A percentile compares a stretch with the other conserved stretches of the same genome.
These are phyloP conservation scores for Cettia cetti DNA, from an alignment of 2,113 vertebrate species.

Conservation along the genomic window DNA sequence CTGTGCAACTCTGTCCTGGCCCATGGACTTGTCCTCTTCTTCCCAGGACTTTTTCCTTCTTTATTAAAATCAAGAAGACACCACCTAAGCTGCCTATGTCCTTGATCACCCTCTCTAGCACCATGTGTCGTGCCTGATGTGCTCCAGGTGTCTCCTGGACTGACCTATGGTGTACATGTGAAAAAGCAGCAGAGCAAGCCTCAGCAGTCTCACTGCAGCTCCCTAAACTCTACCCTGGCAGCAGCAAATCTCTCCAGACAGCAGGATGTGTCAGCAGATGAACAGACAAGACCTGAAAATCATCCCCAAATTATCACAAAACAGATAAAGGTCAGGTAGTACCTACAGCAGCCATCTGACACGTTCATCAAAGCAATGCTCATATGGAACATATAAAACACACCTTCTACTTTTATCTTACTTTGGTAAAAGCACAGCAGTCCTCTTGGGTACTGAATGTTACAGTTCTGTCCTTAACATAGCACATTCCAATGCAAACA, in stretches of 20 bases:
- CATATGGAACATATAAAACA: not conserved
- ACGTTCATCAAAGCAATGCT: not conserved
- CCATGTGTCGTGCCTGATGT: not conserved
- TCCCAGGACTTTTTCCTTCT: not conserved
- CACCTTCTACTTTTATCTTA: not conserved
- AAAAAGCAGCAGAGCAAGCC: not conserved
- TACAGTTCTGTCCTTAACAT: not conserved
- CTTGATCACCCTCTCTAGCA: not conserved
- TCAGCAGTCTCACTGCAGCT: not conserved
- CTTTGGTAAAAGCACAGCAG: not conserved
- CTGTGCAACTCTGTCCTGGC: not conserved
- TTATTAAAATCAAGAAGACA: not conserved
- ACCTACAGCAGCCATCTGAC: not conserved
- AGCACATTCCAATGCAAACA: not conserved
- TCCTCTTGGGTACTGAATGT: not conserved
- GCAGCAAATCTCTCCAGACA: not conserved
- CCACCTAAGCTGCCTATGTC: rapidly evolving
- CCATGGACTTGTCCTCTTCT: not conserved
- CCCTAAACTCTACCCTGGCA: not conserved
- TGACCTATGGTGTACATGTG: rapidly evolving
- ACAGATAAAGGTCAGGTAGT: not conserved
- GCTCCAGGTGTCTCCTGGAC: not conserved
- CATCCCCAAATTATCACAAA: not conserved
- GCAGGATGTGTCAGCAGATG: not conserved
- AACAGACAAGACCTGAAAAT: not conserved